Percentiles rank a stretch among this genome's conserved stretches.
These are phyloP conservation scores for Glareola pratincola DNA, from an alignment of 2,113 vertebrate genomes.

Conservation along the genomic window DNA sequence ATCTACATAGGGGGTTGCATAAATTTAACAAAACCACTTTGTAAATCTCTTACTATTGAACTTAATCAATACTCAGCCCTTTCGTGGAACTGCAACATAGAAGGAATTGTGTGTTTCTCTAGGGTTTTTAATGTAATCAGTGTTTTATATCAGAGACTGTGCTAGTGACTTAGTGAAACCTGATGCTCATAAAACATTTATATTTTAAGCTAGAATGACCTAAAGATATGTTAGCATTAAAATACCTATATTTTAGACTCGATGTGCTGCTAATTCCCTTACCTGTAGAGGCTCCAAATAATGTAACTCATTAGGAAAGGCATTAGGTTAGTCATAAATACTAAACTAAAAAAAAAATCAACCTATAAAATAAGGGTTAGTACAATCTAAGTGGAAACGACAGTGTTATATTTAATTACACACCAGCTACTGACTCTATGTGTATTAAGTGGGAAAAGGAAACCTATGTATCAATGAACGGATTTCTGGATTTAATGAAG, in stretches of 20 bases:
- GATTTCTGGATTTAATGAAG: not conserved
- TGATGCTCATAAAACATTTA: not conserved
- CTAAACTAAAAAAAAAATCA: not conserved
- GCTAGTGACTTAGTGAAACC: not conserved
- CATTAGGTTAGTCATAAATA: not conserved
- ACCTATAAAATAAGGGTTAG: not conserved
- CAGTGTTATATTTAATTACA: not conserved
- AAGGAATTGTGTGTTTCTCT: not conserved
- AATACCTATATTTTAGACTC: not conserved
- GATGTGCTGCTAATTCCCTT: not conserved
- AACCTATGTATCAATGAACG: rapidly evolving
- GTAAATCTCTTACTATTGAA: not conserved
- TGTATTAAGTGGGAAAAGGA: not conserved
- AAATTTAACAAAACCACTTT: not conserved
- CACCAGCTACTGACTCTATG: not conserved
- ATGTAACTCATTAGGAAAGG: not conserved
- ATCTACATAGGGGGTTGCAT: not conserved
- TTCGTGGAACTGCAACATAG: not conserved
- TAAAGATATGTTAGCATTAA: not conserved
- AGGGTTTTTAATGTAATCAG: not conserved
- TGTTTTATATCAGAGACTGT: not conserved
- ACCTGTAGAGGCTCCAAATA: not conserved
- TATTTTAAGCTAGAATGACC: not conserved
- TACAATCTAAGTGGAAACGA: not conserved
- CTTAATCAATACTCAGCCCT: not conserved